These are phyloP conservation scores for Podocnemis expansa DNA, from an alignment of 2,113 vertebrate genomes.

Conservation along the genomic window DNA sequence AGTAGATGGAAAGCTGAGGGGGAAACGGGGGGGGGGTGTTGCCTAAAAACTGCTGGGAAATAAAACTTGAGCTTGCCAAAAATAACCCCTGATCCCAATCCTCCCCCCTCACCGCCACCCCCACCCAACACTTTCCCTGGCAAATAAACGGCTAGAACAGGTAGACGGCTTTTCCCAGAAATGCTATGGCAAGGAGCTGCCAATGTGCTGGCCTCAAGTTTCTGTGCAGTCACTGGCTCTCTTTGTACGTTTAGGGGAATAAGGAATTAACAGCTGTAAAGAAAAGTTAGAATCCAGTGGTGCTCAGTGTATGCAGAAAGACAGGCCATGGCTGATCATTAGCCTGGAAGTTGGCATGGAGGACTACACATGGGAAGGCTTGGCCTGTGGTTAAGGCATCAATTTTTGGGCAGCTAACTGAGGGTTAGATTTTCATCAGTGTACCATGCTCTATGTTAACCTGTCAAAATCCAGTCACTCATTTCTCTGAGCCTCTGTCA, in stretches of 20 bases:
- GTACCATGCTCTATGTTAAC: neutral
- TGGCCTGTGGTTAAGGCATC: neutral
- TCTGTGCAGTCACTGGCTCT: neutral
- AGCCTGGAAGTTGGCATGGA: neutral
- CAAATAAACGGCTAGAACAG: neutral
- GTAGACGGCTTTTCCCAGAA: neutral
- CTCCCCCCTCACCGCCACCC: too few relatives aligned
- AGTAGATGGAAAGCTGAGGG: neutral
- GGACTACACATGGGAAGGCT: neutral
- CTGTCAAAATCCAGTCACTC: neutral
- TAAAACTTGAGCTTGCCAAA: neutral
- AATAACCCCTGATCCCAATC: neutral
- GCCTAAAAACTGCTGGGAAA: neutral
- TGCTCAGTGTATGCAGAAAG: neutral
- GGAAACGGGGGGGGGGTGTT: neutral
- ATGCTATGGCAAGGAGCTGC: neutral
- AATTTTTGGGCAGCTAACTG: neutral
- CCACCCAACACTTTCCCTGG: neutral
- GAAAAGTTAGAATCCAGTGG: neutral
- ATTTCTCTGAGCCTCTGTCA: neutral
- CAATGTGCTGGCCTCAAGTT: neutral
- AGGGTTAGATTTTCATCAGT: neutral
- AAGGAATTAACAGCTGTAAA: neutral
- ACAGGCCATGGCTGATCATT: neutral
- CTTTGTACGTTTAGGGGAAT: neutral